These are phyloP conservation scores for Pseudois nayaur DNA, from an alignment of 2,113 vertebrate species.

Conservation along the genomic window DNA sequence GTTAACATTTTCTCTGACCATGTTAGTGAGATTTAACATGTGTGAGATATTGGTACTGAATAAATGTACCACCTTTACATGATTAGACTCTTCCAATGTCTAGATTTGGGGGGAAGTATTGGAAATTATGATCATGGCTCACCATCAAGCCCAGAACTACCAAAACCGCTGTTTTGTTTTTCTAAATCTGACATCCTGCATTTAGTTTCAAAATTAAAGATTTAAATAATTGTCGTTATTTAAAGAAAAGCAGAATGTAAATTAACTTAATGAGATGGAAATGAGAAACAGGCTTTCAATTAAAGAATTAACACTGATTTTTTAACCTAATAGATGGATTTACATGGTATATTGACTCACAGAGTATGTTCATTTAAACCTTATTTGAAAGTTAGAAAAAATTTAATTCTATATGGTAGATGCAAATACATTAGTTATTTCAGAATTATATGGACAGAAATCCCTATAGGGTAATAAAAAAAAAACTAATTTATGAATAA, in stretches of 20 bases:
- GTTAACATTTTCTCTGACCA: not conserved
- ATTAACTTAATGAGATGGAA: not conserved
- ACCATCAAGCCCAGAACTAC: not conserved
- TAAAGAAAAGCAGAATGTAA: not conserved
- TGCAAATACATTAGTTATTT: not conserved
- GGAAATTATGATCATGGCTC: not conserved
- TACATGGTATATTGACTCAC: not conserved
- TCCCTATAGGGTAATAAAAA: not conserved
- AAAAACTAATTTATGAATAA: not conserved
- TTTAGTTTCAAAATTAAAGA: not conserved
- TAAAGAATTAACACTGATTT: not conserved
- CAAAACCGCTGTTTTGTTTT: not conserved
- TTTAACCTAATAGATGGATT: not conserved
- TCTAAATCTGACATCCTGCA: not conserved
- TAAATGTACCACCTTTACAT: not conserved
- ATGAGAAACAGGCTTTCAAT: not conserved
- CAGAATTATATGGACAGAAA: not conserved
- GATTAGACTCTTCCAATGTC: not conserved
- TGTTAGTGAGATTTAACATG: not conserved
- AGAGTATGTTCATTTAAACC: not conserved
- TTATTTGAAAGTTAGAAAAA: not conserved
- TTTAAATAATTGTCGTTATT: not conserved
- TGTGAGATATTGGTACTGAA: not conserved
- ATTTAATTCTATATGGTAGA: not conserved
- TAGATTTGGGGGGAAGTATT: not conserved